A percentile compares a stretch with the other conserved stretches of the same genome.
These are phyloP conservation scores for Hycleus cichorii DNA, from an alignment of 1,140 invertebrate genomes.

Conservation along the genomic window DNA sequence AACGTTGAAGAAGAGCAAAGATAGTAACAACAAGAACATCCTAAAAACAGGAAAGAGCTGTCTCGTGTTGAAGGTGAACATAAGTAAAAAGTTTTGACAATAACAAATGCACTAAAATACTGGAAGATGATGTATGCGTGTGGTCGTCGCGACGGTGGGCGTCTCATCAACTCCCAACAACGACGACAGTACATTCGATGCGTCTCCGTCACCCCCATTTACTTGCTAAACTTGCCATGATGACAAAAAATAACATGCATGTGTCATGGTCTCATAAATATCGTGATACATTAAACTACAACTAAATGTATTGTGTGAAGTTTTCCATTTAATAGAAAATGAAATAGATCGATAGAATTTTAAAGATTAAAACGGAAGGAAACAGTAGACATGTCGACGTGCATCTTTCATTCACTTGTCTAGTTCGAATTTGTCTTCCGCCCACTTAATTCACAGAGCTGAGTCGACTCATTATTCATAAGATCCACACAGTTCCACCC, in stretches of 20 bases:
- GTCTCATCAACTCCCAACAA: slow-evolving; percentile 4
- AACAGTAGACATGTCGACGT: slow-evolving; percentile 21
- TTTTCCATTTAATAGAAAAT: background rate
- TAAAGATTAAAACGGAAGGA: background rate
- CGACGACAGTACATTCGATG: background rate
- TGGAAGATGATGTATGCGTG: slow-evolving; percentile 22
- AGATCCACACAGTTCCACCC: slow-evolving; percentile 18
- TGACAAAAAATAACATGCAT: slow-evolving; percentile 20
- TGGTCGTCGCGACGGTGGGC: slow-evolving; percentile 20
- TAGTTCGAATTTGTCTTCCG: slow-evolving; percentile 26
- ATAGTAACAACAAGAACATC: slow-evolving; percentile 12
- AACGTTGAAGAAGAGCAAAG: background rate
- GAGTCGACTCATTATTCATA: slow-evolving; percentile 29
- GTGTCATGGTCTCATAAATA: slow-evolving; percentile 13
- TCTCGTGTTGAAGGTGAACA: slow-evolving; percentile 10
- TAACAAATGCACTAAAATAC: slow-evolving; percentile 19
- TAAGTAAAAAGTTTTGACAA: slow-evolving; percentile 17
- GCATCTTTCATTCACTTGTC: slow-evolving; percentile 31
- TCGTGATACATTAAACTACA: slow-evolving; percentile 1
- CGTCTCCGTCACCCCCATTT: slow-evolving; percentile 17
- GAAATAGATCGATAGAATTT: no score
- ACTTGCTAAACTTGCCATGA: slow-evolving; percentile 22
- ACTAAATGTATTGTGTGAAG: background rate
- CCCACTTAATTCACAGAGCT: slow-evolving; percentile 26
- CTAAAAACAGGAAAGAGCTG: slow-evolving; percentile 16